phyloP scores from a whole-genome alignment of 23 tunicate genomes.

The Aplidium turbinatum region DNA sequence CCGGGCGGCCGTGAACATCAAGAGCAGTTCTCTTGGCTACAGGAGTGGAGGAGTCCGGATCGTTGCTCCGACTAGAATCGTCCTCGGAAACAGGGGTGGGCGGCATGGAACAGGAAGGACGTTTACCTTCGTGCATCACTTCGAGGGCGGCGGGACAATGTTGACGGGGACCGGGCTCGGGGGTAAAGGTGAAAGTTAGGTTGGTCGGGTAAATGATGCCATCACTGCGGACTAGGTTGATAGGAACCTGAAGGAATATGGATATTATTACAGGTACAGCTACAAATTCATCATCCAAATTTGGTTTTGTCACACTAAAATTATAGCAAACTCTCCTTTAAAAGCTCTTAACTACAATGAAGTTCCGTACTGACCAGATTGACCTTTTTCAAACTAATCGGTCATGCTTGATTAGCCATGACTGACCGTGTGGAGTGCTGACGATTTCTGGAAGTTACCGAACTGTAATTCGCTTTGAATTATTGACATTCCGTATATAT shows the following conservation, averaged over 20 bases:
- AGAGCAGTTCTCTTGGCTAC: conserved; percentile 49
- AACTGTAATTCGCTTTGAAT: no score
- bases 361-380: no score
- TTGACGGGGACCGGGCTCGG: conserved; percentile 90
- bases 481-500: no score
- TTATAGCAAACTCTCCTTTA: no score
- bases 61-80: conserved; percentile 31
- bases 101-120: conserved; percentile 47
- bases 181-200: conserved; percentile 79
- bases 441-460: no score
- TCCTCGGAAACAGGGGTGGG: conserved; percentile 63
- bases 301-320: no score
- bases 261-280: no score
- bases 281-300: no score
- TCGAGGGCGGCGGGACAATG: conserved; percentile 63
- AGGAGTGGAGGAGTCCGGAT: conserved; percentile 28
- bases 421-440: no score
- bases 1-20: conserved; percentile 57
- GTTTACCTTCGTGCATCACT: conserved; percentile 47
- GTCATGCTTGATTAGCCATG: no score
- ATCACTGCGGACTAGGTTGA: conserved; percentile 86
- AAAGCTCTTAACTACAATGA: no score
- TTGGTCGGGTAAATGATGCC: conserved; percentile 92
- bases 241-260: conserved; percentile 68
- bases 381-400: no score